A percentile compares a stretch with the other conserved stretches of the same genome.
phyloP scores from a whole-genome alignment of 2,888 invertebrate species.

The Sipha maydis region DNA sequence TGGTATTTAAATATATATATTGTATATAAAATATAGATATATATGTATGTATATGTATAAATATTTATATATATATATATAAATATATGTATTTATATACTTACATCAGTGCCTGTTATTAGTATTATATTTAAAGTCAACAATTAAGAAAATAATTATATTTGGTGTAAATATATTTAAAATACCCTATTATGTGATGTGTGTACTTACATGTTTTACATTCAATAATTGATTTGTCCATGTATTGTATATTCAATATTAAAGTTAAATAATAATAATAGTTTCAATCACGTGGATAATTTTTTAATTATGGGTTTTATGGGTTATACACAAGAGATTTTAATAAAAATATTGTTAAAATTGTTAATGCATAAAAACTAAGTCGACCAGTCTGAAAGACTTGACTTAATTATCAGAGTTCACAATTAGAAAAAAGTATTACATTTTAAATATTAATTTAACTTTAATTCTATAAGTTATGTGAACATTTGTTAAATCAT shows the following conservation, averaged over 20 bases:
- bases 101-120: slow-evolving; percentile 50
- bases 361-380: not conserved
- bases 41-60: not conserved
- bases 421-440: too few species aligned
- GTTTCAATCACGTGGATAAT: not conserved
- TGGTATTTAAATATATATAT: slow-evolving; percentile 17
- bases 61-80: slow-evolving; percentile 22
- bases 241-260: too few species aligned
- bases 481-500: not conserved
- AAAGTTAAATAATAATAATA: not conserved
- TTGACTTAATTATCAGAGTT: not conserved
- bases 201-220: slow-evolving; percentile 6
- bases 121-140: slow-evolving; percentile 48
- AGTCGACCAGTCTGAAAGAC: not conserved
- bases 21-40: slow-evolving; percentile 5
- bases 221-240: not conserved
- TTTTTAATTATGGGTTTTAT: too few species aligned
- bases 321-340: too few species aligned
- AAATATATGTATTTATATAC: not conserved
- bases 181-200: slow-evolving; percentile 20
- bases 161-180: slow-evolving; percentile 46
- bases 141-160: slow-evolving; percentile 18
- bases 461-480: not conserved
- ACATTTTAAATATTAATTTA: not conserved
- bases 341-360: not conserved